phyloP scores from a whole-genome alignment of 1,140 invertebrate species.

The Phymorhynchus buccinoides region DNA sequence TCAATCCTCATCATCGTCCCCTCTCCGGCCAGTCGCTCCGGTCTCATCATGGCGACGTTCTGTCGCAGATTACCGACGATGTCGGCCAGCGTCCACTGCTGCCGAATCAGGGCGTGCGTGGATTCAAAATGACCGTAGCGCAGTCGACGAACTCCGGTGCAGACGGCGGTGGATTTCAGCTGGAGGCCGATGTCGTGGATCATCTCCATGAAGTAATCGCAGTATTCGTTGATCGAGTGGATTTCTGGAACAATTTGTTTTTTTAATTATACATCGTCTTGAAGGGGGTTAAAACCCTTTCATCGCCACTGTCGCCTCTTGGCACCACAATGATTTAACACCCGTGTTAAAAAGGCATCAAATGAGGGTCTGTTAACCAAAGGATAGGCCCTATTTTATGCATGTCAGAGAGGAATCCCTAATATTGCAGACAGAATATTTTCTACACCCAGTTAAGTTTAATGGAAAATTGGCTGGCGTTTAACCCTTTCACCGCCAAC shows the following conservation, averaged over 20 bases:
- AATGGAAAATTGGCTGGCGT: too few species aligned
- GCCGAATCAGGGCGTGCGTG: slow-evolving; percentile 83
- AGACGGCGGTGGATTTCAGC: slow-evolving; percentile 85
- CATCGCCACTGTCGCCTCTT: too few species aligned
- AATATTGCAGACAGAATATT: too few species aligned
- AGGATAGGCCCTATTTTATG: too few species aligned
- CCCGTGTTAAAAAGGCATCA: too few species aligned
- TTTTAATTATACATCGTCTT: too few species aligned
- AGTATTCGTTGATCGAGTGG: slow-evolving; percentile 87
- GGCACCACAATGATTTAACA: too few species aligned
- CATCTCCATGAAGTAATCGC: slow-evolving; percentile 82
- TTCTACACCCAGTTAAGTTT: too few species aligned
- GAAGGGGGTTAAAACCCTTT: too few species aligned
- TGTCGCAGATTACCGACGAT: slow-evolving; percentile 82
- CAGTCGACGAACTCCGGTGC: slow-evolving; percentile 84
- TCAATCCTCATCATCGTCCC: neutral
- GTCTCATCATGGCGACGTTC: slow-evolving; percentile 48
- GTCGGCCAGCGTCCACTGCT: slow-evolving; percentile 90
- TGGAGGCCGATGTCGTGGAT: slow-evolving; percentile 86
- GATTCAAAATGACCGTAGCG: slow-evolving; percentile 87
- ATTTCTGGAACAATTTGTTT: slow-evolving; percentile 88
- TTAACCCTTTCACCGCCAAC: too few species aligned
- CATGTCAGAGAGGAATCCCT: too few species aligned
- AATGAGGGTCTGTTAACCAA: too few species aligned
- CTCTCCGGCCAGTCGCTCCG: slow-evolving; percentile 48